Percentiles rank a stretch among this genome's conserved stretches.
These are phyloP conservation scores for Elaphurus davidianus DNA, from an alignment of 2,113 vertebrate genomes.

Conservation along the genomic window DNA sequence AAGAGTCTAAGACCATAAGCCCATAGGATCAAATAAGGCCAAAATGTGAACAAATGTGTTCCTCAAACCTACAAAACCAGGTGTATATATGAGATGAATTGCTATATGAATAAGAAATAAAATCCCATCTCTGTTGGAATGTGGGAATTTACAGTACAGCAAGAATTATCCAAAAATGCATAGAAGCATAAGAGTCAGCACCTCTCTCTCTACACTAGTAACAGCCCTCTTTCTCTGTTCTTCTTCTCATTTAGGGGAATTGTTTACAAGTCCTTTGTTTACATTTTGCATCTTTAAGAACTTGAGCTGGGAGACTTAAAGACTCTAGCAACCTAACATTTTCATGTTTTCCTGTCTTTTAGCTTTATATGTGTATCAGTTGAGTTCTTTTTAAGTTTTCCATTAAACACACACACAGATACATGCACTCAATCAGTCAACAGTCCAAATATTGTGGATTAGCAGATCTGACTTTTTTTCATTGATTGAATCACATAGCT, in stretches of 20 bases:
- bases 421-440: neutral
- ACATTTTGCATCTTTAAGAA: neutral
- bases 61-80: neutral
- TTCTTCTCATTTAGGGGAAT: neutral
- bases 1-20: neutral
- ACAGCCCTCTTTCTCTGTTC: neutral
- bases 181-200: neutral
- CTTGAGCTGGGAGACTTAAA: rapidly evolving
- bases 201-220: rapidly evolving
- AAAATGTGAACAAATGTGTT: neutral
- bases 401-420: neutral
- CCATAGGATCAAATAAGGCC: too few relatives aligned
- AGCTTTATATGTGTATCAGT: neutral
- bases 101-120: neutral
- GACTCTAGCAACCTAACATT: rapidly evolving
- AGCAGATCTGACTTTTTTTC: neutral
- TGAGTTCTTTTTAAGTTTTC: neutral
- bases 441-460: neutral
- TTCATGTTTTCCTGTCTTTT: neutral
- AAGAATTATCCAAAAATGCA: neutral
- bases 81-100: neutral
- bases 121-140: neutral
- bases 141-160: neutral
- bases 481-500: neutral
- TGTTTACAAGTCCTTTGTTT: neutral